Evolutionary conservation across 2,888 invertebrate genomes (phyloP), one percentile per base, ranked within the genome.

Genomic region (Yponomeuta plumbellus): DNA sequence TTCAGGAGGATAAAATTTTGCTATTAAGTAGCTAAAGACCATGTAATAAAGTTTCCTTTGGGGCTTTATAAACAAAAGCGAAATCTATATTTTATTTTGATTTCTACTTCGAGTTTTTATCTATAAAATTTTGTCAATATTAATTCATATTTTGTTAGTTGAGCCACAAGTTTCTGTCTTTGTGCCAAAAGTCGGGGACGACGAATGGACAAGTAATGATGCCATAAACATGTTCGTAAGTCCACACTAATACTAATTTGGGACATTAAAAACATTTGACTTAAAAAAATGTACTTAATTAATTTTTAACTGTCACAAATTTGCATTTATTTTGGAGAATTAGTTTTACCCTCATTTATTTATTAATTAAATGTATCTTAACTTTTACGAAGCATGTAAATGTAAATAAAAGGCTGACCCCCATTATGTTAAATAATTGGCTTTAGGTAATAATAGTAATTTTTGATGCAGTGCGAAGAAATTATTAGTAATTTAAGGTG

Each of bases 351-450:
- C 6, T 6, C 34, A 34, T 34, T 26, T 26, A 34, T 34, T 34
- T 34, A 34, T 34, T 8, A 34, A 34, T 34, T 34, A 8, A 80
- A 77, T 71, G 68, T 81, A 76, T 75, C 34, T 75, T 74, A 72
- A 70, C 68, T 70, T 71, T 70, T 70, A 76, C 77, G 76, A 76
- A 76, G 77, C 74, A 77, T 52, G 44, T 76, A 73, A 80, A 75
- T 86, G 83, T 86, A 61, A 26, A 86, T 73, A 85, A 85, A 86
- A 83, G 81, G 84, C 83, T 86, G 82, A 83, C 76, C 74, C 74
- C 72, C 76, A 76, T 76, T 79, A 78, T 77, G 34, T 61, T 80
- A 78, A 76, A 73, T 69, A 69, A 52, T 72, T 79, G 75, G 74
- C 77, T 83, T 77, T 67, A 34, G 34, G 34, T 34, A 8, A 34